Evolutionary conservation across 2,888 invertebrate species (phyloP), one percentile per base, ranked within the genome.

Genomic region (Callinectes sapidus): DNA sequence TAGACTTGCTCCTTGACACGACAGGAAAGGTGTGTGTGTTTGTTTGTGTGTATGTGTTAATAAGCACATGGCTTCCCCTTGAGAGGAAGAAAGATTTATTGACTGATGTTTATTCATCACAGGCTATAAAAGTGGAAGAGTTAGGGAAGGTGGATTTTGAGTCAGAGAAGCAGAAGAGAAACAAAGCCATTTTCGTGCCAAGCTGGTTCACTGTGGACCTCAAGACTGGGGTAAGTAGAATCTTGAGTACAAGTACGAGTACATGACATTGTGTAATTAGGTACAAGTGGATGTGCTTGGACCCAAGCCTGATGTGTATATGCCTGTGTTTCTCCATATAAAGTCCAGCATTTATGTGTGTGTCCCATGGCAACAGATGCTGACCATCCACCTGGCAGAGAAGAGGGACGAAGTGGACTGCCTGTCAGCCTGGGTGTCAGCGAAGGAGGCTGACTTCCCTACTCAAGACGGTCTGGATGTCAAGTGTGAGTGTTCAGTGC

Each of bases 171-270:
- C 98, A 99, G 95, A 98, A 98, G 95, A 96, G 98, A 94, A 93
- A 94, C 95, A 98, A 98, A 96, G 97, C 98, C 97, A 97, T 99
- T 90, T 99, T 98, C 96, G 99, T 99, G 95, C 99, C 99, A 54
- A 99, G 98, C 96, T 99, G 99, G 99, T 99, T 99, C 96, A 98
- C 98, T 95, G 99, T 99, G 87, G 99, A 99, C 96, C 97, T 99
- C 88, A 99, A 99, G 96, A 99, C 99, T 93, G 99, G 99, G 94
- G 98, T 98, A 96, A 96, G 97, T 96, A 32, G 10, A 23, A n/a
- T 18, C 8, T 23, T n/a, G n/a, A n/a, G n/a, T n/a, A n/a, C n/a
- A n/a, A n/a, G n/a, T n/a, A n/a, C n/a, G n/a, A n/a, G n/a, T n/a
- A n/a, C n/a, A n/a, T n/a, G n/a, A n/a, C n/a, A n/a, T n/a, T n/a